A percentile compares a stretch with the other conserved stretches of the same genome.
Evolutionary conservation across 2,113 vertebrate species (phyloP).

Genomic region (Pteronura brasiliensis): DNA sequence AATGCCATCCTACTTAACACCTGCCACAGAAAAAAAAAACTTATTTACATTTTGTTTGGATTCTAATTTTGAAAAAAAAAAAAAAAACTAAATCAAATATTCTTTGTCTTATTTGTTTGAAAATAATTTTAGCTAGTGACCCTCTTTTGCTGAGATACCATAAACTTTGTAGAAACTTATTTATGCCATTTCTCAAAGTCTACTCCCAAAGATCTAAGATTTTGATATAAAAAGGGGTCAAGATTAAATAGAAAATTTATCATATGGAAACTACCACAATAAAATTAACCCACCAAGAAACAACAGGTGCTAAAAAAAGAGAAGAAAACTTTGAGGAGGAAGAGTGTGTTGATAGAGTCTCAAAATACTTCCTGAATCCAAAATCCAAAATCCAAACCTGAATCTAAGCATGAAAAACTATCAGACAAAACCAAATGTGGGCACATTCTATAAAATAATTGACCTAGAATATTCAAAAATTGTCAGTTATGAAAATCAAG

Average conservation of each 20-base stretch:
- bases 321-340: background rate
- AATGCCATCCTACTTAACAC: background rate
- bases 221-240: background rate
- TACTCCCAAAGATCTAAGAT: background rate
- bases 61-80: conserved; percentile 38
- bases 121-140: background rate
- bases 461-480: background rate
- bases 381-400: too few relatives aligned
- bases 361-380: background rate
- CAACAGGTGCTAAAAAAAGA: background rate
- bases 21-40: background rate
- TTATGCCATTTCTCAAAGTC: background rate
- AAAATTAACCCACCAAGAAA: conserved; percentile 16
- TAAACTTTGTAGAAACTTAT: background rate
- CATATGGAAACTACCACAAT: background rate
- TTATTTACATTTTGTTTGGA: background rate
- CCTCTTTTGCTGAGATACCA: background rate
- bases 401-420: background rate
- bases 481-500: background rate
- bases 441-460: background rate
- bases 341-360: background rate
- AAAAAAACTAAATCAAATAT: background rate
- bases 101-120: background rate
- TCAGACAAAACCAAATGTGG: background rate
- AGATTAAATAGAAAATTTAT: background rate